Percentiles rank a stretch among this genome's conserved stretches.
Evolutionary conservation across 1,140 invertebrate genomes (phyloP).

Genomic region (Tribolium madens): DNA sequence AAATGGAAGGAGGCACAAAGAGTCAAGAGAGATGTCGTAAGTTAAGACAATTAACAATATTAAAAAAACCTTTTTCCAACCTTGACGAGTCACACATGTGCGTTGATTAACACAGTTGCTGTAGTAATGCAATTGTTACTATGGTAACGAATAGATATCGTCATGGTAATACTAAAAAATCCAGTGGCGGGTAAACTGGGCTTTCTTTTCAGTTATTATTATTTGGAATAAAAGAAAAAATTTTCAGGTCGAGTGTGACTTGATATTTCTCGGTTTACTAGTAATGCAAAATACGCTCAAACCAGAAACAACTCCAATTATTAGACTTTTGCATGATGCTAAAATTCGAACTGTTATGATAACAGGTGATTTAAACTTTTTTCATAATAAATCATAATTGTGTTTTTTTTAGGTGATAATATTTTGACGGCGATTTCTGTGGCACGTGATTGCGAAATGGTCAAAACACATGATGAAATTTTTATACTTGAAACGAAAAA

Average conservation of each 20-base stretch:
- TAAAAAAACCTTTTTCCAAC: too few species aligned
- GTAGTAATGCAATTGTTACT: neutral
- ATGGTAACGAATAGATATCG: too few species aligned
- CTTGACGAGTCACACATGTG: neutral
- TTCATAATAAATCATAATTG: neutral
- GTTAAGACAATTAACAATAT: too few species aligned
- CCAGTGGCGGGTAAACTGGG: neutral
- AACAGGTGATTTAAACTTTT: slow-evolving; percentile 74
- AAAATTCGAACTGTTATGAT: slow-evolving; percentile 93
- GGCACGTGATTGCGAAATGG: slow-evolving; percentile 89
- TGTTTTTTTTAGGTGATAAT: slow-evolving; percentile 80
- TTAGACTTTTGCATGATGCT: slow-evolving; percentile 81
- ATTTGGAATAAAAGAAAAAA: too few species aligned
- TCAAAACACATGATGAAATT: slow-evolving; percentile 80
- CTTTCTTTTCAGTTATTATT: too few species aligned
- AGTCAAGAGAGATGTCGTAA: slow-evolving; percentile 69
- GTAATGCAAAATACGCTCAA: slow-evolving; percentile 93
- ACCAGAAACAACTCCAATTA: slow-evolving; percentile 83
- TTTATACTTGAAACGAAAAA: slow-evolving; percentile 69
- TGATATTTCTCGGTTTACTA: slow-evolving; percentile 88
- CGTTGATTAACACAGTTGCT: neutral
- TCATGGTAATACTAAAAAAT: too few species aligned
- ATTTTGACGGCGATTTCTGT: slow-evolving; percentile 94
- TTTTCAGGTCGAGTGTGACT: slow-evolving; percentile 79
- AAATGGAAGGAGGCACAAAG: slow-evolving; percentile 73